Evolutionary conservation across 1,140 invertebrate genomes (phyloP).

Genomic region (Drosophila arawakana): DNA sequence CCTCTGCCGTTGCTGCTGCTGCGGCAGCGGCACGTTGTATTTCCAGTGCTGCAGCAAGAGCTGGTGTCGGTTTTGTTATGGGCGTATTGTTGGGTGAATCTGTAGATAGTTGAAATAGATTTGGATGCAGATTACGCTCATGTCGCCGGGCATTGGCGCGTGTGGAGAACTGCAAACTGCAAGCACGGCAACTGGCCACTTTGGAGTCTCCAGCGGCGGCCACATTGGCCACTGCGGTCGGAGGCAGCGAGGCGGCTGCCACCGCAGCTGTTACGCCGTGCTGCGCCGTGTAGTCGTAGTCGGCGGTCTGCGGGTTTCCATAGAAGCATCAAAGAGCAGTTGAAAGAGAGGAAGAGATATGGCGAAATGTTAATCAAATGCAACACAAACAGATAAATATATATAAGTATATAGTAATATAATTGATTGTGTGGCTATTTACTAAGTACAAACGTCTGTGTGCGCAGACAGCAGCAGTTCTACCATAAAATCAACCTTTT

Average conservation of each 20-base stretch:
- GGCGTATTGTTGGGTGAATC: conserved; percentile 74
- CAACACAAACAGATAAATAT: too few species aligned
- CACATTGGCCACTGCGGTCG: conserved; percentile 69
- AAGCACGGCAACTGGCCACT: conserved; percentile 78
- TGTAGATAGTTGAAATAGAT: conserved; percentile 79
- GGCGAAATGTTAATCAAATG: conserved; percentile 4
- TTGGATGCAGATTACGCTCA: conserved; percentile 81
- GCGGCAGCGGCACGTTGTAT: conserved; percentile 72
- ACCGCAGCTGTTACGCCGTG: conserved; percentile 67
- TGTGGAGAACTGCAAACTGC: conserved; percentile 83
- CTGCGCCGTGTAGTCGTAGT: conserved; percentile 72
- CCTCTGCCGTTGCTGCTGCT: conserved; percentile 66
- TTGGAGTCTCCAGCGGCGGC: conserved; percentile 72
- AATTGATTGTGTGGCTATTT: too few species aligned
- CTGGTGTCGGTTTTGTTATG: conserved; percentile 76
- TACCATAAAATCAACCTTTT: too few species aligned
- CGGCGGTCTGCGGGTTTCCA: conserved; percentile 51
- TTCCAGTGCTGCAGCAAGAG: conserved; percentile 71
- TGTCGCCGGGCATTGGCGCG: conserved; percentile 83
- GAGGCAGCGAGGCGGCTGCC: conserved; percentile 54
- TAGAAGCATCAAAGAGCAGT: neutral
- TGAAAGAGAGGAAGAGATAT: neutral
- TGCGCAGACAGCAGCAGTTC: too few species aligned
- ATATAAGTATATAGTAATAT: too few species aligned
- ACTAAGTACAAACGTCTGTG: too few species aligned